phyloP scores from a whole-genome alignment of 2,797 vertebrate species.

The Chaetophractus vellerosus region DNA sequence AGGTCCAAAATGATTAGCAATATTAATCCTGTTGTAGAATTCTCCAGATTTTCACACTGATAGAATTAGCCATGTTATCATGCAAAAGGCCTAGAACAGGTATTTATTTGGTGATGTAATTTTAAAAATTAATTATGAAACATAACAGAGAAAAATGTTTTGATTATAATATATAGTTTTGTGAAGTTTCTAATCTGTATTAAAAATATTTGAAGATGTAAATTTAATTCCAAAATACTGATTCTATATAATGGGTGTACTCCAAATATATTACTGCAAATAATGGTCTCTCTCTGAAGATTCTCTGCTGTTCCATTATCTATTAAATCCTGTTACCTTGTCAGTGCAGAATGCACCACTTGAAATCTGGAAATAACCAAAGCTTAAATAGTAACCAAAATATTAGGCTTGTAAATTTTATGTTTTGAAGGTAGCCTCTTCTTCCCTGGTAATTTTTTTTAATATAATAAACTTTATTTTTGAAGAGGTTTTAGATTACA shows the following conservation, averaged over 20 bases:
- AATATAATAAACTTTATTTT: no score
- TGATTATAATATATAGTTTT: neutral
- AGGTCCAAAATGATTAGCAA: neutral
- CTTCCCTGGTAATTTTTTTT: no score
- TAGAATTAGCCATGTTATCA: conserved; percentile 29
- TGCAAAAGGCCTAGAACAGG: neutral
- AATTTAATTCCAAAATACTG: neutral
- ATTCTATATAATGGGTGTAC: neutral
- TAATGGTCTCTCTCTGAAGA: neutral
- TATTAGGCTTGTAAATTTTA: no score
- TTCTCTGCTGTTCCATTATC: neutral
- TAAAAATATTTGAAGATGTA: neutral
- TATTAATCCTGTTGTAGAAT: conserved; percentile 1
- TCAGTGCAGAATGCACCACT: no score
- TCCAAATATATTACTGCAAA: neutral
- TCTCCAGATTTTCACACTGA: neutral
- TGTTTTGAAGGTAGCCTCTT: no score
- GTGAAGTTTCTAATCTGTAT: neutral
- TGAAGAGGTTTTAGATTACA: no score
- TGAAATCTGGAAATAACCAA: no score
- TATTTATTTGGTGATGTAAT: neutral
- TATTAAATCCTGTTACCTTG: no score
- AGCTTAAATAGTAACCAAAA: no score
- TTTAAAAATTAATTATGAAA: conserved; percentile 35
- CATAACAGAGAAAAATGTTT: neutral